Evolutionary conservation across 2,113 vertebrate species (phyloP).

Genomic region (Tor tambroides): DNA sequence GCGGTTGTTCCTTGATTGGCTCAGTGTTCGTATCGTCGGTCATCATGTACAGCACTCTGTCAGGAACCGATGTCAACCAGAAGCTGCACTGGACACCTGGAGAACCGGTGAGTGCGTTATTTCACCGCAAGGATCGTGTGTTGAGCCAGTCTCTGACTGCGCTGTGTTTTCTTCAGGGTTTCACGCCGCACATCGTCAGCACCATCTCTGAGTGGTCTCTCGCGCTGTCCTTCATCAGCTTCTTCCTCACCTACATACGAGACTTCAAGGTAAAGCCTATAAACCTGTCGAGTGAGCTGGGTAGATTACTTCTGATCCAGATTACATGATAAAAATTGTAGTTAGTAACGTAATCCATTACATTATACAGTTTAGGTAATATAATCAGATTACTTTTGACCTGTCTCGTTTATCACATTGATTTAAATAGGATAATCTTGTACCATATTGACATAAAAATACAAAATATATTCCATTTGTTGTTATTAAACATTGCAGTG

Average conservation of each 20-base stretch:
- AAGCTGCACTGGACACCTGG: conserved; percentile 88
- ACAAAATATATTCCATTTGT: too few species aligned
- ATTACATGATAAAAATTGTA: too few species aligned
- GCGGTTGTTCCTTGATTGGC: conserved; percentile 71
- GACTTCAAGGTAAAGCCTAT: conserved; percentile 88
- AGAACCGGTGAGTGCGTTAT: conserved; percentile 71
- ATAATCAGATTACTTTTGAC: too few species aligned
- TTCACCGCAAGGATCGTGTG: background rate
- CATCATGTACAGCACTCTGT: conserved; percentile 81
- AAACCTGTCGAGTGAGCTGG: background rate
- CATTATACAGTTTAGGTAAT: too few species aligned
- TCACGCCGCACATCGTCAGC: conserved; percentile 83
- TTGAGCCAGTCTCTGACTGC: background rate
- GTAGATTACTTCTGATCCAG: too few species aligned
- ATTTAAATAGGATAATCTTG: too few species aligned
- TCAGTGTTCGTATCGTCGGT: conserved; percentile 88
- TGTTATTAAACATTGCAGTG: too few species aligned
- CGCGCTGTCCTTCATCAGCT: conserved; percentile 90
- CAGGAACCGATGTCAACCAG: conserved; percentile 76
- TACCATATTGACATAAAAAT: too few species aligned
- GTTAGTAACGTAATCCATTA: too few species aligned
- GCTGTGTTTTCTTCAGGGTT: conserved; percentile 77
- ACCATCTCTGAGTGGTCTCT: conserved; percentile 89
- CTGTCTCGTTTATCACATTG: too few species aligned
- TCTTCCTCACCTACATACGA: conserved; percentile 93